Conservation (phyloP, 1,140 invertebrate species). For the Thaumetopoea pityocampa region DNA sequence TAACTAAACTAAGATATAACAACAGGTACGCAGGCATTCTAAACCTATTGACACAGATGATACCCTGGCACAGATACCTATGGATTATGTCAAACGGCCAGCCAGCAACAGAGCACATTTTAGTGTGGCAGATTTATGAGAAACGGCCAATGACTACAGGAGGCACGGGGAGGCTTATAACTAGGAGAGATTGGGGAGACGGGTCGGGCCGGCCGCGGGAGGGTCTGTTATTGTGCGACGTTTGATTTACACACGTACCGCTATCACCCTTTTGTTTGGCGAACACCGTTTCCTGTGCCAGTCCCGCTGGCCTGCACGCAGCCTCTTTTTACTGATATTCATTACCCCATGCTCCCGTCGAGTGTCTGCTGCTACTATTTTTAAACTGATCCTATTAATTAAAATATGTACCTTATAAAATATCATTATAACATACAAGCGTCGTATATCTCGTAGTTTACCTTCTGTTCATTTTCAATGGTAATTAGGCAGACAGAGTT, state of each 20-base stretch:
- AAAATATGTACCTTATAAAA: constrained; percentile 9
- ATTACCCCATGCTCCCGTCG: constrained; percentile 15
- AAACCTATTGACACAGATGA: constrained; percentile 57
- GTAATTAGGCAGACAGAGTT: no score
- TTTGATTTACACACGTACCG: constrained; percentile 71
- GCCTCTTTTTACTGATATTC: constrained; percentile 28
- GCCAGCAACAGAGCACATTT: constrained; percentile 47
- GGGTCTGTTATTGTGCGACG: constrained; percentile 67
- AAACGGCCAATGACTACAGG: constrained; percentile 43
- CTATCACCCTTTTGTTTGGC: constrained; percentile 70
- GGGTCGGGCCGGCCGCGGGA: constrained; percentile 43
- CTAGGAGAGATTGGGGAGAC: constrained; percentile 34
- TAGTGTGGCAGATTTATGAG: constrained; percentile 64
- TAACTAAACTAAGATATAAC: constrained; percentile 35
- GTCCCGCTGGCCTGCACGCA: constrained; percentile 44
- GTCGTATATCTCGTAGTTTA: no score
- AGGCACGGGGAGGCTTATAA: constrained; percentile 30
- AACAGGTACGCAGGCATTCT: constrained; percentile 28
- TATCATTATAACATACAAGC: no score
- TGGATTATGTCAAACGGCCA: constrained; percentile 37
- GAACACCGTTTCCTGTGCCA: constrained; percentile 57
- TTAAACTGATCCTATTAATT: constrained; percentile 8
- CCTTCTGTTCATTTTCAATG: no score
- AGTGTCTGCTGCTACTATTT: constrained; percentile 3
- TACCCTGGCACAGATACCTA: constrained; percentile 53